Evolutionary conservation across 2,797 vertebrate genomes (phyloP).

Genomic region (Clamator glandarius): DNA sequence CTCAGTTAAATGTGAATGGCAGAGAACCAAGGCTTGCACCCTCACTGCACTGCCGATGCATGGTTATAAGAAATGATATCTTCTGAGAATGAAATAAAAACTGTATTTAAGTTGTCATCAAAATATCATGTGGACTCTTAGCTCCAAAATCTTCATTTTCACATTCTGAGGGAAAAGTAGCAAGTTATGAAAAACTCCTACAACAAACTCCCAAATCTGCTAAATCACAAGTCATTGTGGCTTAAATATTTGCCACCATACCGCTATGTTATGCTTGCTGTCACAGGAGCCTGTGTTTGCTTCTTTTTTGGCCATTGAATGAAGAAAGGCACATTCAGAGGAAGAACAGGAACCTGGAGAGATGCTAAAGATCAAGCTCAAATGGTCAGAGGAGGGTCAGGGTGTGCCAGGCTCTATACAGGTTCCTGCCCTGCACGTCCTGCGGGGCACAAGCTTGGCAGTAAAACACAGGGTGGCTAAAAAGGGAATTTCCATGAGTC

Average conservation of each 20-base stretch:
- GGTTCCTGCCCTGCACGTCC: not conserved
- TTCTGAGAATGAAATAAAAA: not conserved
- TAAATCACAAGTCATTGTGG: not conserved
- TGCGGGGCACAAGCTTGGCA: not conserved
- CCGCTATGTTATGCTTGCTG: too few relatives aligned
- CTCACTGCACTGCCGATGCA: not conserved
- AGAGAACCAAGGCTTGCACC: not conserved
- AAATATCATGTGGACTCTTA: not conserved
- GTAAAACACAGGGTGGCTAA: not conserved
- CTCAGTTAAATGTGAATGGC: not conserved
- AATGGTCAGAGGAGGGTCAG: not conserved
- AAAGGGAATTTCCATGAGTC: not conserved
- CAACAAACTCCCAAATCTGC: not conserved
- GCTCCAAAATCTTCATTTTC: not conserved
- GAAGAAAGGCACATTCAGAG: not conserved
- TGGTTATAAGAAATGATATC: rapidly evolving
- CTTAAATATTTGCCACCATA: not conserved
- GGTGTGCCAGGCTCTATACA: rapidly evolving
- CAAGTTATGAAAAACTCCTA: not conserved
- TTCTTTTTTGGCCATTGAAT: not conserved
- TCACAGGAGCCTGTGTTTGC: not conserved
- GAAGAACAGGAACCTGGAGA: not conserved
- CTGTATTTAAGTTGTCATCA: not conserved
- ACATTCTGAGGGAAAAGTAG: not conserved
- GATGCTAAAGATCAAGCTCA: not conserved